Evolutionary conservation across 2,797 vertebrate genomes (phyloP).

Genomic region (Novumbra hubbsi): DNA sequence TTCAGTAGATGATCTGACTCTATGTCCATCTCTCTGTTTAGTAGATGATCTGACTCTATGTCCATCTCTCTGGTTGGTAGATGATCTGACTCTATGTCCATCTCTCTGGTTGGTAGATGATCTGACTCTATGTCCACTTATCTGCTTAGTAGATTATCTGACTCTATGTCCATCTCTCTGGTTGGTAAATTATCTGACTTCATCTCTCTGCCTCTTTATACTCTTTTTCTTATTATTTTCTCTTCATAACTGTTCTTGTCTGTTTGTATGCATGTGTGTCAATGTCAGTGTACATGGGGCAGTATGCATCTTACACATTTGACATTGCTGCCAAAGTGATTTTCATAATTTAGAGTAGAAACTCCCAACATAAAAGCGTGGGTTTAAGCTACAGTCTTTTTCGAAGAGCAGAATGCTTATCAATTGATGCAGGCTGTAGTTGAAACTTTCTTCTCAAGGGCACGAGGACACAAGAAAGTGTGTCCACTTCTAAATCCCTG

Average conservation of each 20-base stretch:
- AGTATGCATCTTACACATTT: neutral
- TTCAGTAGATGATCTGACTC: too few relatives aligned
- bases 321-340: constrained; percentile 11
- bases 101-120: too few relatives aligned
- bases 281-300: neutral
- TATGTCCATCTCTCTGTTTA: too few relatives aligned
- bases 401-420: constrained; percentile 20
- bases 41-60: too few relatives aligned
- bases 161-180: constrained; percentile 6
- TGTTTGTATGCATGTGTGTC: neutral
- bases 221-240: neutral
- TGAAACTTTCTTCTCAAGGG: constrained; percentile 47
- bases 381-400: neutral
- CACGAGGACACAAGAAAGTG: constrained; percentile 49
- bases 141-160: neutral
- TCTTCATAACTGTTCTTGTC: neutral
- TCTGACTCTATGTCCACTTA: neutral
- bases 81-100: too few relatives aligned
- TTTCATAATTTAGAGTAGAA: neutral
- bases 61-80: too few relatives aligned
- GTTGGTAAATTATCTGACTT: neutral
- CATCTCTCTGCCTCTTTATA: neutral
- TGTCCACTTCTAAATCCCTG: constrained; percentile 59
- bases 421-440: constrained; percentile 35
- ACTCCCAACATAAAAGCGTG: constrained; percentile 10